phyloP scores from a whole-genome alignment of 2,888 invertebrate genomes.

The Octonoba sinensis region DNA sequence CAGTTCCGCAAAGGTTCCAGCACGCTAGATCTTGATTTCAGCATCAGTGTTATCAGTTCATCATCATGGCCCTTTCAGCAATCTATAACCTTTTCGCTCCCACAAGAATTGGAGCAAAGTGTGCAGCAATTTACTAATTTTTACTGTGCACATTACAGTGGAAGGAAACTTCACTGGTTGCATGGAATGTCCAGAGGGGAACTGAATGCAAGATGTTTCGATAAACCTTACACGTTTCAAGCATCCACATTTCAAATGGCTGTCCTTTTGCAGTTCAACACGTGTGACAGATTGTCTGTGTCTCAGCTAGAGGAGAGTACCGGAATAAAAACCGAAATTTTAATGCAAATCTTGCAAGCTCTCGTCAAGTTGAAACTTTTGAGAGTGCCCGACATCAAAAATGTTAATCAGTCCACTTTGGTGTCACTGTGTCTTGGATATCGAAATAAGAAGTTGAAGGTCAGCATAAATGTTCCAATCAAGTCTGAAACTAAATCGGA shows the following conservation, averaged over 20 bases:
- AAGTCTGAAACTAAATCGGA: slow-evolving; percentile 96
- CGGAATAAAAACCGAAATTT: slow-evolving; percentile 77
- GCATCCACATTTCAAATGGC: slow-evolving; percentile 99
- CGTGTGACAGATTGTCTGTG: slow-evolving; percentile 85
- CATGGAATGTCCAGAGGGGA: slow-evolving; percentile 99
- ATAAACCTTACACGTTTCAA: slow-evolving; percentile 78
- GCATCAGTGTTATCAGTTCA: slow-evolving; percentile 57
- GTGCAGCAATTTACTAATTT: slow-evolving; percentile 94
- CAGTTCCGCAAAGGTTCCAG: slow-evolving; percentile 81
- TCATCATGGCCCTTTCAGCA: slow-evolving; percentile 56
- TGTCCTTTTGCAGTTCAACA: slow-evolving; percentile 93
- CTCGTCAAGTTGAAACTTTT: slow-evolving; percentile 93
- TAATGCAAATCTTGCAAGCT: slow-evolving; percentile 89
- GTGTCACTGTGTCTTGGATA: slow-evolving; percentile 79
- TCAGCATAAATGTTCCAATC: slow-evolving; percentile 97
- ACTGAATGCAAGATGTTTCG: slow-evolving; percentile 94
- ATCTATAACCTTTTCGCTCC: slow-evolving; percentile 50
- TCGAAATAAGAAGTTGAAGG: slow-evolving; percentile 87
- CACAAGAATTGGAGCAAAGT: slow-evolving; percentile 86
- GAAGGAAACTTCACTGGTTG: slow-evolving; percentile 96
- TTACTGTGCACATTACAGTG: slow-evolving; percentile 95
- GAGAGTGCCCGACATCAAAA: slow-evolving; percentile 67
- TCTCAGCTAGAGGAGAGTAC: slow-evolving; percentile 88
- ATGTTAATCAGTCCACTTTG: slow-evolving; percentile 77
- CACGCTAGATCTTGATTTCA: slow-evolving; percentile 53